phyloP scores from a whole-genome alignment of 2,797 vertebrate species.

The Natrix natrix region DNA sequence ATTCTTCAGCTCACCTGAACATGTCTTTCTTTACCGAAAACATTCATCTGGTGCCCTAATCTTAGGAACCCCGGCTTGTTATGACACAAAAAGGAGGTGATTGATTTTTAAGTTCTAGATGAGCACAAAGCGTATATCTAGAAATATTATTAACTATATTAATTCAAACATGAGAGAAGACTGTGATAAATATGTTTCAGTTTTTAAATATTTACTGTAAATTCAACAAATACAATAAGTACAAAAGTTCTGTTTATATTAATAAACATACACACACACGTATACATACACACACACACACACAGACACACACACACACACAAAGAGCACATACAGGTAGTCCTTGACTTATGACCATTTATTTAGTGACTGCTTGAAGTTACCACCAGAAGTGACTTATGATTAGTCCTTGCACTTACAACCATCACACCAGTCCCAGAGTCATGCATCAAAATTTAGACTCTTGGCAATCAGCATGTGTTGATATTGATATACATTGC shows the following conservation, averaged over 20 bases:
- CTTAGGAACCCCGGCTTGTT: not conserved
- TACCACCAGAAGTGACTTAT: not conserved
- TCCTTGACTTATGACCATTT: not conserved
- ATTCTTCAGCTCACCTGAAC: too few relatives aligned
- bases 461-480: not conserved
- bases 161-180: not conserved
- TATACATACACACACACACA: not conserved
- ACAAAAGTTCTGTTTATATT: not conserved
- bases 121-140: not conserved
- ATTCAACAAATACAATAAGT: not conserved
- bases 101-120: not conserved
- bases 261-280: not conserved
- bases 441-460: not conserved
- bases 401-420: not conserved
- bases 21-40: too few relatives aligned
- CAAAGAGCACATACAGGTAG: not conserved
- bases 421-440: not conserved
- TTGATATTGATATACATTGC: not conserved
- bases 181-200: not conserved
- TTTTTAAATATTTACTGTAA: not conserved
- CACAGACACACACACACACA: not conserved
- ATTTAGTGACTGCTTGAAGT: not conserved
- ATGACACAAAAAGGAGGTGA: not conserved
- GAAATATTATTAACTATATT: not conserved
- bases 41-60: not conserved